Conservation (phyloP, 2,888 invertebrate species). For the Ariolimax columbianus region DNA sequence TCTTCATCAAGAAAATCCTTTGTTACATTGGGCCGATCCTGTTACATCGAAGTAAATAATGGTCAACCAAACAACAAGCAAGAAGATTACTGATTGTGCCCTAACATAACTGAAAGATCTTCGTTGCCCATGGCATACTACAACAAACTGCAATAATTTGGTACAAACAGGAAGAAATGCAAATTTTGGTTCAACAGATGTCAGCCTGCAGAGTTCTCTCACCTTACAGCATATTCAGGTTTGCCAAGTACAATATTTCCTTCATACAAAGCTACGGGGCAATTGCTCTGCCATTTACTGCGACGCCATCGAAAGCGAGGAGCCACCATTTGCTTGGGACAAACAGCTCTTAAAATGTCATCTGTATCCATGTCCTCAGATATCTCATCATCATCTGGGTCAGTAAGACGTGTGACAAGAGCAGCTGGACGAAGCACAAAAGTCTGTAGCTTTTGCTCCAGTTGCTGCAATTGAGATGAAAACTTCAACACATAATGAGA, state of each 20-base stretch:
- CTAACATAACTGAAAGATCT: no score
- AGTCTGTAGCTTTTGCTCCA: conserved; percentile 72
- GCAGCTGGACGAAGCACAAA: conserved; percentile 76
- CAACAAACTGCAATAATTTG: no score
- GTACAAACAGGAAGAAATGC: no score
- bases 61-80: no score
- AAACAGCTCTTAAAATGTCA: conserved; percentile 74
- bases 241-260: conserved; percentile 76
- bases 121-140: no score
- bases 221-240: conserved; percentile 78
- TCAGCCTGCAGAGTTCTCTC: conserved; percentile 13
- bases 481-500: no score
- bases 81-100: no score
- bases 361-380: conserved; percentile 77
- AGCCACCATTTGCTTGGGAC: conserved; percentile 74
- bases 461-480: conserved; percentile 70
- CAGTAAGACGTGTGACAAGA: conserved; percentile 73
- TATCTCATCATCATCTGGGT: conserved; percentile 75
- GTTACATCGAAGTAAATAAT: no score
- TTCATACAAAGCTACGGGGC: conserved; percentile 78
- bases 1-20: no score
- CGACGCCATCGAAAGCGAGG: conserved; percentile 77
- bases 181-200: no score
- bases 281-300: conserved; percentile 75
- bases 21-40: no score